phyloP scores from a whole-genome alignment of 1,140 invertebrate genomes.

The Drosophila erecta region DNA sequence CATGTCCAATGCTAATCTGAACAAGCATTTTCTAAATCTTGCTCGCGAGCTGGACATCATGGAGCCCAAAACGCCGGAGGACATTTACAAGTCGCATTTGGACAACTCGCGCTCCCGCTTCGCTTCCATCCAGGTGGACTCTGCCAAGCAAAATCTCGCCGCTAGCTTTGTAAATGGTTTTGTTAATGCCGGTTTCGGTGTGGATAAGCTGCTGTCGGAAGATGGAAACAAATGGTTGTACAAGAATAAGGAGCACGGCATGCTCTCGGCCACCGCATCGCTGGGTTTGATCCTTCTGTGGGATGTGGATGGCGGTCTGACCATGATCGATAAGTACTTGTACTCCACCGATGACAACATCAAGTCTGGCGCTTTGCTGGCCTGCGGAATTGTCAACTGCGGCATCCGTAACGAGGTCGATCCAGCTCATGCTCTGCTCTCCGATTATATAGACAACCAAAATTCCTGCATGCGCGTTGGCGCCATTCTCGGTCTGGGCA shows the following conservation, averaged over 20 bases:
- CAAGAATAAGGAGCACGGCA: conserved; percentile 99
- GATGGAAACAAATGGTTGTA: conserved; percentile 99
- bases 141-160: conserved; percentile 97
- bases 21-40: conserved; percentile 97
- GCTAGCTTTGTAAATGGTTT: conserved; percentile 99
- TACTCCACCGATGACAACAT: conserved; percentile 98
- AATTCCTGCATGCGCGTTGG: conserved; percentile 97
- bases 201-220: conserved; percentile 98
- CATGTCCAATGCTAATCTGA: conserved; percentile 98
- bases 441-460: conserved; percentile 97
- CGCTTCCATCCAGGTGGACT: conserved; percentile 94
- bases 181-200: conserved; percentile 99
- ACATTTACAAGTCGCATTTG: conserved; percentile 99
- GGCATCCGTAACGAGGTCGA: conserved; percentile 99
- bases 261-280: conserved; percentile 99
- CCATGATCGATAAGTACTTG: conserved; percentile 99
- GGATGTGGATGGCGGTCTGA: conserved; percentile 99
- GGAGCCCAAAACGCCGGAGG: conserved; percentile 99
- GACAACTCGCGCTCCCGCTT: conserved; percentile 95
- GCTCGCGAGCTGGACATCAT: conserved; percentile 99
- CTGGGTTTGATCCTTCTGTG: conserved; percentile 96
- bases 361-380: conserved; percentile 98
- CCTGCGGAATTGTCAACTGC: conserved; percentile 99
- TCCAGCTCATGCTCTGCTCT: conserved; percentile 97
- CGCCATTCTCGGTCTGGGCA: conserved; percentile 96